Conservation (phyloP, 2,797 vertebrate species). For the Oreortyx pictus region DNA sequence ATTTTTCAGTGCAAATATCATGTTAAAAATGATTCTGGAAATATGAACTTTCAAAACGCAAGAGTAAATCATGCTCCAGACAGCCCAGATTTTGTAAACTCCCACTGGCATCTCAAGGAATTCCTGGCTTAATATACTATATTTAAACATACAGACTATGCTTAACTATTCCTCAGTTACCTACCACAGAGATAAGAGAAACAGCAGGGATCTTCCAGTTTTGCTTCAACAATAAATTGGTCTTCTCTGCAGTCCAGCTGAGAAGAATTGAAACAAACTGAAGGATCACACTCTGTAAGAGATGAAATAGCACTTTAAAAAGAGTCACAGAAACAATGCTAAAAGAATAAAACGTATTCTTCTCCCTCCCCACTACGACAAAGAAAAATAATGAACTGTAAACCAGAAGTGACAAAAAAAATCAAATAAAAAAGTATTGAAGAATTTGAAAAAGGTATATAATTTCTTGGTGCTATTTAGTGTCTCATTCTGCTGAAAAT, state of each 20-base stretch:
- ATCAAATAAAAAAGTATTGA: not conserved
- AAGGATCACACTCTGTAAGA: constrained; percentile 90
- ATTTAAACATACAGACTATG: not conserved
- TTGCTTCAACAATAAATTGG: constrained; percentile 93
- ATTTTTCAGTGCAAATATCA: not conserved
- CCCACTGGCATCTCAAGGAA: not conserved
- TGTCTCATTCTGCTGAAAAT: not conserved
- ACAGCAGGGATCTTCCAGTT: constrained; percentile 90
- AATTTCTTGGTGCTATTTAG: not conserved
- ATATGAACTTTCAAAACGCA: not conserved
- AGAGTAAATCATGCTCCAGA: not conserved
- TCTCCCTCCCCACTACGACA: not conserved
- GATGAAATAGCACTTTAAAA: constrained; percentile 15
- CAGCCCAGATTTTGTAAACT: not conserved
- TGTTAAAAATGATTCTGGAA: not conserved
- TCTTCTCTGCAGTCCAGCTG: constrained; percentile 90
- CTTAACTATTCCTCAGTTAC: not conserved
- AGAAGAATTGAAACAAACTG: constrained; percentile 84
- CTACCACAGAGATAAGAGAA: constrained; percentile 93
- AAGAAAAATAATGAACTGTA: not conserved
- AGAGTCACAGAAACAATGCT: not conserved
- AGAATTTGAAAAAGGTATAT: not conserved
- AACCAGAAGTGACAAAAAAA: not conserved
- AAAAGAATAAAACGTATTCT: not conserved
- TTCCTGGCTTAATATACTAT: not conserved